Base-by-base conservation (phyloP, 1,140 invertebrate species). In the Oncopeltus fasciatus region DNA sequence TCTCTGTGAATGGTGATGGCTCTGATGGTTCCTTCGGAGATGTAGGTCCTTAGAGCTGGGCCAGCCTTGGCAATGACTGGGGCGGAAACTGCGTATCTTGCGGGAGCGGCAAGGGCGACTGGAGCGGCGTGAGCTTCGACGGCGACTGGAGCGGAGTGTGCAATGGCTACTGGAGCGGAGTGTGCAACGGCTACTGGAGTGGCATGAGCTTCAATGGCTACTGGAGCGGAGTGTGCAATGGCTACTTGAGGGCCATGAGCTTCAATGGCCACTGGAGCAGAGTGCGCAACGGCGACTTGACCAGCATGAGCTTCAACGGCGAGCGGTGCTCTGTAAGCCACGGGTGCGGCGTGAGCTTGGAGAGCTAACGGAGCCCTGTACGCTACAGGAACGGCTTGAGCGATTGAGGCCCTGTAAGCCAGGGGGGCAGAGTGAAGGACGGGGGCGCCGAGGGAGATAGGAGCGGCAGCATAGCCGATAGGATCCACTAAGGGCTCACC, bases 1-100 rank as follows among this genome's bases (percentile, higher is more conserved):
- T 76, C 73, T 59, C 76, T 75, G 51, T 74, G 76, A 61, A 77
- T 71, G 24, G 74, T 75, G 43, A 74, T 69, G n/a, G 74, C 71
- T 47, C 74, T 73, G 53, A 76, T 68, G 62, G 74, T 74, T 21
- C 72, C 74, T 1, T 73, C 73, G 29, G 68, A 62, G 1, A 64
- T 58, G 21, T 63, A 66, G 18, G 71, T 69, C 21, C 60, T 47
- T 29, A 33, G 24, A 29, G 46, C 63, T 20, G 29, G 29, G 2
- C 20, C 57, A n/a, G 43, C 27, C 2, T 16, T 29, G 26, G 24
- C 56, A 5, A 29, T 12, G 4, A n/a, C 18, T 18, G 27, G 27
- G 56, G 28, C 31, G 29, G 16, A 16, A 14, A n/a, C 56, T 16
- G n/a, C 16, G 26, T 21, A 16, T 26, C 27, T 20, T 5, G 28